phyloP scores from a whole-genome alignment of 2,888 invertebrate species.

The Euspilapteryx auroguttella region DNA sequence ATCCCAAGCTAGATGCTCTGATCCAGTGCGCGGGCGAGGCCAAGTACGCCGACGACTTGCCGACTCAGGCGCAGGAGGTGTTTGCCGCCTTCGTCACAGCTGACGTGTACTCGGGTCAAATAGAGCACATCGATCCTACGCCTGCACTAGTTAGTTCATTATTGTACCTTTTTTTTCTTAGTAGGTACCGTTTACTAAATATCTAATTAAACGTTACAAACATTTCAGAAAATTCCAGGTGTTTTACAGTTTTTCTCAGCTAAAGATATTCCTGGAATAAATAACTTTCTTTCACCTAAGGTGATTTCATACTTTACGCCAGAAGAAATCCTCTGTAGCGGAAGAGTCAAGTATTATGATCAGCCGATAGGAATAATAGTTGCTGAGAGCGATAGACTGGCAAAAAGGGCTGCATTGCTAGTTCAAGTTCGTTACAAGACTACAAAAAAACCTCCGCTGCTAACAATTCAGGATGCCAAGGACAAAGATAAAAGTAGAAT shows the following conservation, averaged over 20 bases:
- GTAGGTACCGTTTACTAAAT: too few species aligned
- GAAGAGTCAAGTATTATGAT: slow-evolving; percentile 61
- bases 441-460: slow-evolving; percentile 24
- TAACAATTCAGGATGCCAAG: slow-evolving; percentile 23
- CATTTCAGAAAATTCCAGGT: slow-evolving; percentile 63
- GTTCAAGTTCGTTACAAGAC: slow-evolving; percentile 60
- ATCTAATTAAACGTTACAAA: too few species aligned
- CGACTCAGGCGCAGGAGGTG: slow-evolving; percentile 61
- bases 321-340: slow-evolving; percentile 54
- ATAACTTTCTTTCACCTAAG: slow-evolving; percentile 44
- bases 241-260: slow-evolving; percentile 66
- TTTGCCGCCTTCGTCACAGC: slow-evolving; percentile 67
- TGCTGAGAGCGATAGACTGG: slow-evolving; percentile 58
- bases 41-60: slow-evolving; percentile 65
- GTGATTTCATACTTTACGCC: slow-evolving; percentile 12
- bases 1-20: slow-evolving; percentile 65
- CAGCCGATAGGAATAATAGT: slow-evolving; percentile 72
- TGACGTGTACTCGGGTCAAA: slow-evolving; percentile 53
- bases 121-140: slow-evolving; percentile 61
- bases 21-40: slow-evolving; percentile 48
- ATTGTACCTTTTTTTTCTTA: too few species aligned
- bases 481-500: slow-evolving; percentile 23
- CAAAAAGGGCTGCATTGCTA: slow-evolving; percentile 58
- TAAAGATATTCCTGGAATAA: slow-evolving; percentile 70
- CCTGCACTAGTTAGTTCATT: slow-evolving; percentile 60